Percentiles rank a stretch among this genome's conserved stretches.
Evolutionary conservation across 2,888 invertebrate genomes (phyloP).

Genomic region (Limnephilus marmoratus): DNA sequence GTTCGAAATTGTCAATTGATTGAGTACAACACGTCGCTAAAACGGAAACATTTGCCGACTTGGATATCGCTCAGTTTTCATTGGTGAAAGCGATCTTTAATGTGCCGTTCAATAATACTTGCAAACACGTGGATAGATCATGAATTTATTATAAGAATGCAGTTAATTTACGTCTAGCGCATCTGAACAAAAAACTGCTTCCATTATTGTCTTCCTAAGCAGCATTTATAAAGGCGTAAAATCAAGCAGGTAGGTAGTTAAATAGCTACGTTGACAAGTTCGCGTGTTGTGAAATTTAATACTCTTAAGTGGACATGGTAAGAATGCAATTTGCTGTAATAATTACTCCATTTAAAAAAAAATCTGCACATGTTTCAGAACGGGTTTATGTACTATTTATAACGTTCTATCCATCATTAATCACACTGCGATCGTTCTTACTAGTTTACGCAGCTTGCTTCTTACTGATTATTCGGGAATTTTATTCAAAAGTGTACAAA

Average conservation of each 20-base stretch:
- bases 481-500: background rate
- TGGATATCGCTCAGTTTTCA: background rate
- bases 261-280: constrained; percentile 3
- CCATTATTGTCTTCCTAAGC: background rate
- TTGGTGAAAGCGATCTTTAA: background rate
- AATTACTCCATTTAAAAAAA: constrained; percentile 6
- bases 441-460: background rate
- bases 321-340: background rate
- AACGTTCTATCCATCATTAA: background rate
- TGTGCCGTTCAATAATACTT: too few relatives aligned
- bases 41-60: background rate
- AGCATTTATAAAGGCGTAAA: background rate
- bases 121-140: too few relatives aligned
- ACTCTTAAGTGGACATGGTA: background rate
- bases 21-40: background rate
- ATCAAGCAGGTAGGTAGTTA: background rate
- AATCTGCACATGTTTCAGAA: background rate
- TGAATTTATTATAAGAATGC: too few relatives aligned
- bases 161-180: background rate
- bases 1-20: too few relatives aligned
- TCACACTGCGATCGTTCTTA: background rate
- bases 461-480: background rate
- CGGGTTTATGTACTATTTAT: background rate
- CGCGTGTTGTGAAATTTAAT: constrained; percentile 25
- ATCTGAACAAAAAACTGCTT: background rate